These are phyloP conservation scores for Corydoras sp. DNA, from an alignment of 2,113 vertebrate genomes.

Conservation along the genomic window DNA sequence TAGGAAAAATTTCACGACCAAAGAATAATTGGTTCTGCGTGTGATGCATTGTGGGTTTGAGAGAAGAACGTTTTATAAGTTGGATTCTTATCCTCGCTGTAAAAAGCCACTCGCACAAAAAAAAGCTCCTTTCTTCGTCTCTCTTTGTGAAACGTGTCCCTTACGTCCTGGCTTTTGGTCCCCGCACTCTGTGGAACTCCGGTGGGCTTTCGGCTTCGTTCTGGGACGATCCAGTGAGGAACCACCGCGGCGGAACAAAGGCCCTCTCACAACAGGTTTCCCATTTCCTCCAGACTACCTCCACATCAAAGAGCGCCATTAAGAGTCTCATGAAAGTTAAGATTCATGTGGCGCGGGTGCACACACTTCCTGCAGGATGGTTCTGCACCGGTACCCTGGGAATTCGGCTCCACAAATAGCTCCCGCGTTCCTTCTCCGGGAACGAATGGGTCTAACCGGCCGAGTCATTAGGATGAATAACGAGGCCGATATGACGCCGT, in stretches of 20 bases:
- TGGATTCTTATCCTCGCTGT: too few relatives aligned
- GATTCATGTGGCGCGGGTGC: slow-evolving; percentile 34
- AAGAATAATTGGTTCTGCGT: too few relatives aligned
- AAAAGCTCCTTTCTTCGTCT: too few relatives aligned
- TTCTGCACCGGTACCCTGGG: slow-evolving; percentile 28
- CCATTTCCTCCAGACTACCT: slow-evolving; percentile 34
- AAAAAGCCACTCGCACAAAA: too few relatives aligned
- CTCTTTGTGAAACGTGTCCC: too few relatives aligned
- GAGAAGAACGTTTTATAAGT: too few relatives aligned
- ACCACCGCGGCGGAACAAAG: slow-evolving; percentile 35
- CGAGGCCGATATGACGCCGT: slow-evolving; percentile 38
- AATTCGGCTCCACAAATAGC: slow-evolving; percentile 32
- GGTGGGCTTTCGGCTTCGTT: slow-evolving; percentile 40
- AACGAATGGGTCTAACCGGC: slow-evolving; percentile 23
- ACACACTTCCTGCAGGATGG: slow-evolving; percentile 32
- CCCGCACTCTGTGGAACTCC: neutral
- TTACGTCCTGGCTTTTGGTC: too few relatives aligned
- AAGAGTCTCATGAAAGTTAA: slow-evolving; percentile 42
- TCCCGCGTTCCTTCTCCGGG: slow-evolving; percentile 11
- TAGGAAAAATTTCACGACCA: too few relatives aligned
- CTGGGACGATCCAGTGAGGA: slow-evolving; percentile 40
- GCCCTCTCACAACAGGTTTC: slow-evolving; percentile 33
- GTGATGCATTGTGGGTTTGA: too few relatives aligned
- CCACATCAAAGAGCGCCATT: slow-evolving; percentile 51
- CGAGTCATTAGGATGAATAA: slow-evolving; percentile 36